Evolutionary conservation across 1,140 invertebrate genomes (phyloP).

Genomic region (Nasonia longicornis): DNA sequence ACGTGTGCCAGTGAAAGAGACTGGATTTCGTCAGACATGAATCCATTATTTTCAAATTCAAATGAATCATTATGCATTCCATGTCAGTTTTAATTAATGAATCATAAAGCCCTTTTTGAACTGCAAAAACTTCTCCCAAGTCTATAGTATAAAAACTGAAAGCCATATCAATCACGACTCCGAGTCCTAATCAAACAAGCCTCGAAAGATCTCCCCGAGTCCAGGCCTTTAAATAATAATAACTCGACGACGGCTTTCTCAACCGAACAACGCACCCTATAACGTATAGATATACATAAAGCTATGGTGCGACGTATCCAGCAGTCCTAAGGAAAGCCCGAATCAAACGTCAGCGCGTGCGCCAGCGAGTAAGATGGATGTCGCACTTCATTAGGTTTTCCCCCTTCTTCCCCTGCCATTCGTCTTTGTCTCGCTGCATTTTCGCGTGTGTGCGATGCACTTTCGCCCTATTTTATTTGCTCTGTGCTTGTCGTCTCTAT

Average conservation of each 20-base stretch:
- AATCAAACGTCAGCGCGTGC: constrained; percentile 41
- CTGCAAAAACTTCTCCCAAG: too few species aligned
- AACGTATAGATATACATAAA: too few species aligned
- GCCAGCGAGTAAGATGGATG: constrained; percentile 58
- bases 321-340: neutral
- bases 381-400: constrained; percentile 60
- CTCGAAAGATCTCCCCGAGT: neutral
- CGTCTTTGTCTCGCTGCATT: constrained; percentile 49
- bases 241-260: neutral
- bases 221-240: neutral
- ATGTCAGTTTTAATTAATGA: too few species aligned
- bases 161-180: neutral
- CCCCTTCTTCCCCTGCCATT: constrained; percentile 42
- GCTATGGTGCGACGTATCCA: neutral
- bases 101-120: too few species aligned
- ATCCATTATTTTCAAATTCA: too few species aligned
- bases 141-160: too few species aligned
- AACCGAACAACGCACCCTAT: neutral
- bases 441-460: constrained; percentile 35
- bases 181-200: neutral
- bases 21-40: too few species aligned
- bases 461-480: constrained; percentile 1
- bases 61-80: too few species aligned
- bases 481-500: constrained; percentile 10
- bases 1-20: too few species aligned